Evolutionary conservation across 2,113 vertebrate genomes (phyloP).

Genomic region (Dascyllus trimaculatus): DNA sequence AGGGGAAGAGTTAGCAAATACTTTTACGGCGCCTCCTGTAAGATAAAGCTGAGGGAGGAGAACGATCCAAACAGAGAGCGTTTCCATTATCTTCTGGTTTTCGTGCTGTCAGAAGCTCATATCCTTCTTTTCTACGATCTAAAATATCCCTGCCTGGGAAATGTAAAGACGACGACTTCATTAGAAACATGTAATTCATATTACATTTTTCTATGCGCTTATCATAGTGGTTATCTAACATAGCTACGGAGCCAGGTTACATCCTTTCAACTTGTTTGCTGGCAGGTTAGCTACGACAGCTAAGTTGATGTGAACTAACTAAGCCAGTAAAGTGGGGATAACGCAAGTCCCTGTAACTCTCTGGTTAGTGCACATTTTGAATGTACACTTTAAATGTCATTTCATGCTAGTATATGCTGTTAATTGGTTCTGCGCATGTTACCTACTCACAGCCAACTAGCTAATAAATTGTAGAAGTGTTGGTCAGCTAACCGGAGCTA

Average conservation of each 20-base stretch:
- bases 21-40: not conserved
- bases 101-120: slow-evolving; percentile 53
- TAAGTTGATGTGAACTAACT: slow-evolving; percentile 68
- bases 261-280: slow-evolving; percentile 54
- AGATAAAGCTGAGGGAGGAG: slow-evolving; percentile 5
- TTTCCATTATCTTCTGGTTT: slow-evolving; percentile 59
- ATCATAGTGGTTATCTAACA: slow-evolving; percentile 31
- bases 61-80: not conserved
- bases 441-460: not conserved
- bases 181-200: slow-evolving; percentile 6
- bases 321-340: slow-evolving; percentile 40
- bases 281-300: slow-evolving; percentile 68
- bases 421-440: not conserved
- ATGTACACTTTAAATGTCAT: not conserved
- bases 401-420: not conserved
- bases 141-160: not conserved
- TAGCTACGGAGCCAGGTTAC: slow-evolving; percentile 43
- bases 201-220: not conserved
- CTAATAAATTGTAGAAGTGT: slow-evolving; percentile 1
- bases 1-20: not conserved
- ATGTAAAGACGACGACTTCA: not conserved
- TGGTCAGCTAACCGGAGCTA: slow-evolving; percentile 35
- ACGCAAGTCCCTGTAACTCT: slow-evolving; percentile 58
- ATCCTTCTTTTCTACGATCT: not conserved
- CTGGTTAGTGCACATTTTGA: slow-evolving; percentile 55